Percentiles rank a stretch among this genome's conserved stretches.
These are phyloP conservation scores for Pachydiplax longipennis DNA, from an alignment of 2,888 invertebrate species.

Conservation along the genomic window DNA sequence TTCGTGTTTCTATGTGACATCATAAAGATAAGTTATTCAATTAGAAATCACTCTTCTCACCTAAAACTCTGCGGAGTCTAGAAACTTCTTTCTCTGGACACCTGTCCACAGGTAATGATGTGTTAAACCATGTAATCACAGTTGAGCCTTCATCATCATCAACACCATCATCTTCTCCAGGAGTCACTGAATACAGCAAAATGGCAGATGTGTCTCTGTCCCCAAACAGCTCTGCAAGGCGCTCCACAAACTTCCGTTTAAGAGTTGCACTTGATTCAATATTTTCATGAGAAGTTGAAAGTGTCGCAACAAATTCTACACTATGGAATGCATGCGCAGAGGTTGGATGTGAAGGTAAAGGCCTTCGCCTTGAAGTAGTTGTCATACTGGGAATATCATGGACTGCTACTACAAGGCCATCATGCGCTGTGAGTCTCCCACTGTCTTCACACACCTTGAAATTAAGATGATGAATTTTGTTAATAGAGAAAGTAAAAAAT, in stretches of 20 bases:
- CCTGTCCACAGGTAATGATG: conserved; percentile 72
- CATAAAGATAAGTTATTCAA: too few relatives aligned
- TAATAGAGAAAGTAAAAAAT: not conserved
- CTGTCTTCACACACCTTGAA: conserved; percentile 74
- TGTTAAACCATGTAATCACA: conserved; percentile 72
- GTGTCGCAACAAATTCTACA: conserved; percentile 81
- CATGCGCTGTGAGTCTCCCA: conserved; percentile 76
- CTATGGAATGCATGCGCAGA: conserved; percentile 62
- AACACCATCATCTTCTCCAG: conserved; percentile 58
- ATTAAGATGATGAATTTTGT: conserved; percentile 45
- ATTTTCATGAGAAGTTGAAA: conserved; percentile 71
- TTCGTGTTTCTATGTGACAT: too few relatives aligned
- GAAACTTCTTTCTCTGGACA: conserved; percentile 84
- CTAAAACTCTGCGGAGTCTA: conserved; percentile 59
- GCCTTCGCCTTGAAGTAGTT: not conserved
- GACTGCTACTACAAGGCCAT: conserved; percentile 80
- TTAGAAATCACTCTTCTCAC: not conserved
- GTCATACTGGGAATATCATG: conserved; percentile 69
- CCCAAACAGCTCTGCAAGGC: conserved; percentile 77
- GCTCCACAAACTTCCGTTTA: conserved; percentile 83
- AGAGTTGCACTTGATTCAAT: conserved; percentile 74
- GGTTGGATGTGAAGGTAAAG: not conserved
- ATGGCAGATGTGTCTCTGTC: conserved; percentile 78
- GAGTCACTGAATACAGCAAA: conserved; percentile 73
- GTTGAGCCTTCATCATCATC: conserved; percentile 53